phyloP scores from a whole-genome alignment of 2,888 invertebrate genomes.

The Amphipoea oculea region DNA sequence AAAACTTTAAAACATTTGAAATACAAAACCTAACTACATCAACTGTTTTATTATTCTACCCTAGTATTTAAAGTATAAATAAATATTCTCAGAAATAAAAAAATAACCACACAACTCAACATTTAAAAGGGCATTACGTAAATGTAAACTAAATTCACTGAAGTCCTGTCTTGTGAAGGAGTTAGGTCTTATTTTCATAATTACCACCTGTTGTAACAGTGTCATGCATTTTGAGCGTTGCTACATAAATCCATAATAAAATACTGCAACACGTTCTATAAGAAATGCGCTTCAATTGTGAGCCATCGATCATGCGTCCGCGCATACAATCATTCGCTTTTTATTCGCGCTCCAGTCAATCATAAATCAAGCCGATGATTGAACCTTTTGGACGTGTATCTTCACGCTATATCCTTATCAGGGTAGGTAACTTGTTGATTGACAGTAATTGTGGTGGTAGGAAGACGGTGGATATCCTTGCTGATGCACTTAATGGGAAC shows the following conservation, averaged over 20 bases:
- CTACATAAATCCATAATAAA: slow-evolving; percentile 55
- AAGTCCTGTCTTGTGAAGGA: slow-evolving; percentile 12
- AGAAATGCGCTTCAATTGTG: slow-evolving; percentile 55
- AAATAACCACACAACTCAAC: slow-evolving; percentile 1
- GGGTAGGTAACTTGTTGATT: slow-evolving; percentile 46
- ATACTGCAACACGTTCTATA: slow-evolving; percentile 24
- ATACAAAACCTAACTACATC: neutral
- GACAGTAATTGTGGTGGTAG: slow-evolving; percentile 56
- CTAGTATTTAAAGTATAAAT: neutral
- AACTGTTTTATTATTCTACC: neutral
- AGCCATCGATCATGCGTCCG: slow-evolving; percentile 61
- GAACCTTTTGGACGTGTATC: slow-evolving; percentile 52
- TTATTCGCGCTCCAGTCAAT: slow-evolving; percentile 61
- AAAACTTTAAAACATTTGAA: neutral
- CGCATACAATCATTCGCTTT: slow-evolving; percentile 62
- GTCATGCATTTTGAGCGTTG: slow-evolving; percentile 42
- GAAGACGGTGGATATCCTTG: slow-evolving; percentile 10
- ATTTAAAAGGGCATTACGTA: slow-evolving; percentile 42
- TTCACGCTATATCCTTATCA: slow-evolving; percentile 64
- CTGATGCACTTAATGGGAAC: slow-evolving; percentile 1
- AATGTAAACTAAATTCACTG: slow-evolving; percentile 32
- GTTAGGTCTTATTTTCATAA: slow-evolving; percentile 45
- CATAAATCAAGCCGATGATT: slow-evolving; percentile 70
- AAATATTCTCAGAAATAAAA: neutral
- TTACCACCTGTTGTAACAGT: slow-evolving; percentile 42